These are phyloP conservation scores for Coleophora deauratella DNA, from an alignment of 2,888 invertebrate species.

Conservation along the genomic window DNA sequence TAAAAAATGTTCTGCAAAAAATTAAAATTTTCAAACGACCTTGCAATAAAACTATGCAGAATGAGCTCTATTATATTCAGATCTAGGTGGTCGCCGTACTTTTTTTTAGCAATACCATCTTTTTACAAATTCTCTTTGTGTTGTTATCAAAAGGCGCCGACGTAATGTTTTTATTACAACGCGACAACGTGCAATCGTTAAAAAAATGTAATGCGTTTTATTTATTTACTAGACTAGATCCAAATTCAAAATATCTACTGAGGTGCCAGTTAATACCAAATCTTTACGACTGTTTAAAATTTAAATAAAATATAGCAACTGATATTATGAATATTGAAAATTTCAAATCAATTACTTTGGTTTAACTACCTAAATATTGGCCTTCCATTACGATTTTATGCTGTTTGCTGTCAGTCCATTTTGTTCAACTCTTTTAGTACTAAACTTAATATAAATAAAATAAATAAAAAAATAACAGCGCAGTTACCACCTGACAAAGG, in stretches of 20 bases:
- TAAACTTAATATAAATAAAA: too few relatives aligned
- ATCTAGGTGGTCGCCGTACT: slow-evolving; percentile 34
- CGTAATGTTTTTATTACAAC: slow-evolving; percentile 18
- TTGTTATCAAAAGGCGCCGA: slow-evolving; percentile 31
- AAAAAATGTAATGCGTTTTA: slow-evolving; percentile 2
- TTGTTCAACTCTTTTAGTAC: too few relatives aligned
- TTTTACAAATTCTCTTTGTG: slow-evolving; percentile 27
- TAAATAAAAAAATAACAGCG: slow-evolving; percentile 16
- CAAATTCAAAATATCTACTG: too few relatives aligned
- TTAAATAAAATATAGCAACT: too few relatives aligned
- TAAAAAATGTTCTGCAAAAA: slow-evolving; percentile 53
- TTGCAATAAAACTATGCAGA: slow-evolving; percentile 20
- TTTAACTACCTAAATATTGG: too few relatives aligned
- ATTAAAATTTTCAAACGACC: slow-evolving; percentile 24
- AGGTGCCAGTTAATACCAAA: too few relatives aligned
- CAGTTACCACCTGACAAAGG: slow-evolving; percentile 47
- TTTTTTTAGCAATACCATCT: slow-evolving; percentile 29
- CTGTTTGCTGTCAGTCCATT: too few relatives aligned
- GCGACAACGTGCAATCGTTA: slow-evolving; percentile 13
- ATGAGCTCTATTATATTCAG: slow-evolving; percentile 20
- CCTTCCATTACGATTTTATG: too few relatives aligned
- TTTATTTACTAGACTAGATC: slow-evolving; percentile 1
- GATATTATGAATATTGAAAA: too few relatives aligned
- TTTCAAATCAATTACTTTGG: too few relatives aligned
- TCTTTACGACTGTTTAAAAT: too few relatives aligned